Evolutionary conservation across 1,140 invertebrate genomes (phyloP), one percentile per base, ranked within the genome.

Genomic region (Rhagoletis zephyria): DNA sequence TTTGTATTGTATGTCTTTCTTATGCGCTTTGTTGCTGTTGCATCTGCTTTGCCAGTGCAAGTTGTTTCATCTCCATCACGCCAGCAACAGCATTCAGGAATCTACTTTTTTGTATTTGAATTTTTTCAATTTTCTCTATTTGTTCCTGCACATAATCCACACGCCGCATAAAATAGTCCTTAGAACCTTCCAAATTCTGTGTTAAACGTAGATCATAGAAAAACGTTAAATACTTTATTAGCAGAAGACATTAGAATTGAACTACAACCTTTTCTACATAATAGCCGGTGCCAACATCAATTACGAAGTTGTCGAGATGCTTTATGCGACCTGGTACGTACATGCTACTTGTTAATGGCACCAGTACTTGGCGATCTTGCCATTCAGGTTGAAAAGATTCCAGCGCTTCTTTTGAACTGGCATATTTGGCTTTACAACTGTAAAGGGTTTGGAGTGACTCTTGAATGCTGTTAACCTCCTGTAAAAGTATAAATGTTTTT

Each of bases 211-310:
- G 51, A 30, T 14, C 56, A 30, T 30, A 30, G 30, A 30, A 30
- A 30, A 30, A 30, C 30, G 30, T 30, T 30, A 30, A 30, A 30
- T 30, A 30, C 30, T 30, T 30, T 30, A 30, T 30, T 30, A 30
- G 30, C 30, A 30, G 30, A 30, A 30, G 30, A 30, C 30, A 30
- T 30, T 30, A 30, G 0, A 85, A 0, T 91, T 30, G 30, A 51
- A 19, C 2, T 5, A 81, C 74, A 30, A 97, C 96, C 94, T 98
- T 97, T 93, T 98, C 96, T n/a, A 97, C 96, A 94, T 97, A 99
- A 93, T 99, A 99, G 89, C 98, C 97, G 87, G 98, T 98, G 74
- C 98, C 98, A 93, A 99, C 96, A 93, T 99, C 98, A 87, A 99
- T 96, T 12, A 98, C 93, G 42, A 98, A 97, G 93, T 96, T 96